Percentiles rank a stretch among this genome's conserved stretches.
Evolutionary conservation across 2,888 invertebrate species (phyloP).

Genomic region (Eumerus sabulonum): DNA sequence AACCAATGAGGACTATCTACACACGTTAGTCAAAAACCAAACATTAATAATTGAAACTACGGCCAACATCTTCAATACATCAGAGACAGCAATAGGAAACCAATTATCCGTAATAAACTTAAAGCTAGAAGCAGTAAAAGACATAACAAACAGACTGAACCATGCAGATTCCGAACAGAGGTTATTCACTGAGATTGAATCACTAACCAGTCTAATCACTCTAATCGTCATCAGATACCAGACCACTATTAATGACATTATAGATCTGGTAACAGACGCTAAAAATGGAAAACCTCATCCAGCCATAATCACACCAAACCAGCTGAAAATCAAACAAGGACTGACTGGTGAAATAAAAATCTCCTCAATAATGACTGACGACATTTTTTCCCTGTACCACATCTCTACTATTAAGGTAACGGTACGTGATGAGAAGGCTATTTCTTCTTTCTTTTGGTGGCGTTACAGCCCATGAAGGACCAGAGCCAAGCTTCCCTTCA

Average conservation of each 20-base stretch:
- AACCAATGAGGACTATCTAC: background rate
- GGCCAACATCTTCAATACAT: background rate
- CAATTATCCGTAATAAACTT: background rate
- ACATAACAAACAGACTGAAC: background rate
- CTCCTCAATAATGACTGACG: no score
- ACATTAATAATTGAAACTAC: slow-evolving; percentile 1
- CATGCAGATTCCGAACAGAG: background rate
- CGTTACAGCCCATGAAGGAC: no score
- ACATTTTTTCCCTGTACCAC: no score
- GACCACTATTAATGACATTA: background rate
- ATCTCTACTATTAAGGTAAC: no score
- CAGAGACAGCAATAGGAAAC: background rate
- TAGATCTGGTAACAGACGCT: background rate
- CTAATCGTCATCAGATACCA: background rate
- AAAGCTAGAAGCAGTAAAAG: background rate
- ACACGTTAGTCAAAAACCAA: background rate
- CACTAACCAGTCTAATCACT: background rate
- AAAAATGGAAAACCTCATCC: background rate
- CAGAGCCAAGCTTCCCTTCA: no score
- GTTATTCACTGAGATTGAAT: background rate
- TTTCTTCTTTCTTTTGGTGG: no score
- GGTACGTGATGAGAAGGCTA: no score
- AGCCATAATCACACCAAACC: background rate
- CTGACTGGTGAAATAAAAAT: no score
- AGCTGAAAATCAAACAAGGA: slow-evolving; percentile 5